Conservation (phyloP, 92 coral and sea anemone genomes). For the Galaxea fascicularis region DNA sequence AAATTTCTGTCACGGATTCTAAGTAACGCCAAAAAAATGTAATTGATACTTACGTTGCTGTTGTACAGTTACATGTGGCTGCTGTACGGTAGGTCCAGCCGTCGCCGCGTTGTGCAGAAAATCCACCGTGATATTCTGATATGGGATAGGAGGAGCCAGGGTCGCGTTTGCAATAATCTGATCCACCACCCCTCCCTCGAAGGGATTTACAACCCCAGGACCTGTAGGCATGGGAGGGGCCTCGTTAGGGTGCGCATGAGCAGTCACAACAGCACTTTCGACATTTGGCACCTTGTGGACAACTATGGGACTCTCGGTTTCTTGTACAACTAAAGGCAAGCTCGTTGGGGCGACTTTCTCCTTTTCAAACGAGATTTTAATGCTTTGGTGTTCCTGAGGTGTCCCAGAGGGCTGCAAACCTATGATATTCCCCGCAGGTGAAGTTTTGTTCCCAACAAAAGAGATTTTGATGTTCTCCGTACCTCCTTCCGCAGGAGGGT, state of each 20-base stretch:
- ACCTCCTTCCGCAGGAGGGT: constrained; percentile 58
- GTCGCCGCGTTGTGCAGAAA: constrained; percentile 23
- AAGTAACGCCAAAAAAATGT: neutral
- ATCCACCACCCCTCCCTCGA: constrained; percentile 50
- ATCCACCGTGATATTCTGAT: constrained; percentile 48
- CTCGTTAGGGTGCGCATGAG: constrained; percentile 29
- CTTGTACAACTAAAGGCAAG: constrained; percentile 19
- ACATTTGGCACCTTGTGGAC: neutral
- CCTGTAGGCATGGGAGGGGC: constrained; percentile 53
- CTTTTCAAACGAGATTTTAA: constrained; percentile 46
- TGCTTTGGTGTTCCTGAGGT: constrained; percentile 18
- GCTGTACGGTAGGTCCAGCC: constrained; percentile 12
- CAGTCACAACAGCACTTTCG: neutral
- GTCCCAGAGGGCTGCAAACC: neutral
- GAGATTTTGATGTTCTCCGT: constrained; percentile 78
- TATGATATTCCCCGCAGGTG: constrained; percentile 5
- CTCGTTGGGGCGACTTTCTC: constrained; percentile 16
- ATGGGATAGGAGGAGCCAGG: constrained; percentile 27
- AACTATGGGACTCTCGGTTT: constrained; percentile 1
- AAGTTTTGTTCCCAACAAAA: constrained; percentile 56
- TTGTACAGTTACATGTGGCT: constrained; percentile 45
- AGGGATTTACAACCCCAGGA: constrained; percentile 48
- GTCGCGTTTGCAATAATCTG: constrained; percentile 45
- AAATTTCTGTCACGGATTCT: neutral
- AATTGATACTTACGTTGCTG: constrained; percentile 46